A percentile compares a stretch with the other conserved stretches of the same genome.
Conservation (phyloP, 2,113 vertebrate species). For the Catharus fuscescens region DNA sequence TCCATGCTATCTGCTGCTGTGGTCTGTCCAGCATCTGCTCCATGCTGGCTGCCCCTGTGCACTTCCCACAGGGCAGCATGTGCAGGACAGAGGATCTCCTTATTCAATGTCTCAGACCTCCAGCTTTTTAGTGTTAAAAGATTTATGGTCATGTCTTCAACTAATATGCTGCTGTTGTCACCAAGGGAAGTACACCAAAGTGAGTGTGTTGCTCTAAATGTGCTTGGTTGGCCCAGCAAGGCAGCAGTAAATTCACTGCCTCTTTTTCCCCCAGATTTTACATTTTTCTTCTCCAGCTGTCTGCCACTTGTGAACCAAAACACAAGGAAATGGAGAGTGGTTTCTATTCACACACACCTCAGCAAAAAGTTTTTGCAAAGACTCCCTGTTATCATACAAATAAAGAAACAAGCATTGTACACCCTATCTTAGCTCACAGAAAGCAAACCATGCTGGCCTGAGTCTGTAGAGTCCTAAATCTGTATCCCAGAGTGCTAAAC, state of each 20-base stretch:
- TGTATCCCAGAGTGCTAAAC: background rate
- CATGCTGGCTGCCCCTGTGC: accelerated
- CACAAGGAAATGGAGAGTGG: background rate
- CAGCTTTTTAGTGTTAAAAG: background rate
- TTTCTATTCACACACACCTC: background rate
- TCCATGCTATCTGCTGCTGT: background rate
- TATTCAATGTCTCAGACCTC: background rate
- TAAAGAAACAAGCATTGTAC: background rate
- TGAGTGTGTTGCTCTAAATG: background rate
- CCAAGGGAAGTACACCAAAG: background rate
- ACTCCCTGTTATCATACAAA: background rate
- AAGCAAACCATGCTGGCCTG: background rate
- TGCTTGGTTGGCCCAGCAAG: background rate
- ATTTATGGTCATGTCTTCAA: background rate
- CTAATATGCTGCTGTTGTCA: background rate
- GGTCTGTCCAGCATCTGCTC: background rate
- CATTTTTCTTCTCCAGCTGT: background rate
- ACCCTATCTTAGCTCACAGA: background rate
- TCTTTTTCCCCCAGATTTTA: background rate
- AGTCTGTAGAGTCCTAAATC: background rate
- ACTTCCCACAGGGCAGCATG: accelerated
- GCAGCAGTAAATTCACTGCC: background rate
- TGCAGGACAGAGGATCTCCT: background rate
- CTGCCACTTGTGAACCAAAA: background rate
- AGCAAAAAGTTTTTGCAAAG: background rate